Percentiles rank a stretch among this genome's conserved stretches.
Evolutionary conservation across 2,888 invertebrate genomes (phyloP).

Genomic region (Caenorhabditis wallacei): DNA sequence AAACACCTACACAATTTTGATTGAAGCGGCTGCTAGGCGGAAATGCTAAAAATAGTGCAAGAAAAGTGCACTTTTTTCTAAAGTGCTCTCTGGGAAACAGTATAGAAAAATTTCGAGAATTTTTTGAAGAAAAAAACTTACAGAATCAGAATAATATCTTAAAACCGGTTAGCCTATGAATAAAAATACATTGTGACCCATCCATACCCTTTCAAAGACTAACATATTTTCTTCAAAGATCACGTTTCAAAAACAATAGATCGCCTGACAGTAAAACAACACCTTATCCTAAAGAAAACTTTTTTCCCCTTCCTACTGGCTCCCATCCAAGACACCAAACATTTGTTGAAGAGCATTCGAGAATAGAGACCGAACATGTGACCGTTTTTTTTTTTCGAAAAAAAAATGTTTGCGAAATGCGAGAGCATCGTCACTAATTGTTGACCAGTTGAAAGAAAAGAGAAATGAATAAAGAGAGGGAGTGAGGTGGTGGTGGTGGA

Average conservation of each 20-base stretch:
- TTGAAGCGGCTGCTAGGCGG: slow-evolving; percentile 20
- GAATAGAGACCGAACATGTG: slow-evolving; percentile 55
- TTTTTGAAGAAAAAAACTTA: too few relatives aligned
- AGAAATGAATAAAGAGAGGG: background rate
- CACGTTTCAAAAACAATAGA: slow-evolving; percentile 29
- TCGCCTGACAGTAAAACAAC: slow-evolving; percentile 28
- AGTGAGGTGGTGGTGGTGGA: background rate
- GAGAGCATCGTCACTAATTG: slow-evolving; percentile 17
- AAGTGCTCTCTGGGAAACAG: too few relatives aligned
- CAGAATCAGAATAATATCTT: too few relatives aligned
- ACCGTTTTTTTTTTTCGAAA: slow-evolving; percentile 49
- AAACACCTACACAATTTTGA: slow-evolving; percentile 27
- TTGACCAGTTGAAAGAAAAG: slow-evolving; percentile 37
- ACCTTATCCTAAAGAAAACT: slow-evolving; percentile 10
- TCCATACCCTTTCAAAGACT: too few relatives aligned
- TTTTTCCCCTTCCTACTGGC: slow-evolving; percentile 39
- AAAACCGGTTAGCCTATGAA: too few relatives aligned
- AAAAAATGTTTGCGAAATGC: slow-evolving; percentile 61
- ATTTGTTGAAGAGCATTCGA: slow-evolving; percentile 31
- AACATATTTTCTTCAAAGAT: background rate
- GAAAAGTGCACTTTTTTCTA: too few relatives aligned
- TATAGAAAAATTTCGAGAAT: too few relatives aligned
- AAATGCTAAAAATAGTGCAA: too few relatives aligned
- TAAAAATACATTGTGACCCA: too few relatives aligned
- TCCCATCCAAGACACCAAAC: slow-evolving; percentile 41